phyloP scores from a whole-genome alignment of 2,113 vertebrate genomes.

The Acrocephalus kingi region DNA sequence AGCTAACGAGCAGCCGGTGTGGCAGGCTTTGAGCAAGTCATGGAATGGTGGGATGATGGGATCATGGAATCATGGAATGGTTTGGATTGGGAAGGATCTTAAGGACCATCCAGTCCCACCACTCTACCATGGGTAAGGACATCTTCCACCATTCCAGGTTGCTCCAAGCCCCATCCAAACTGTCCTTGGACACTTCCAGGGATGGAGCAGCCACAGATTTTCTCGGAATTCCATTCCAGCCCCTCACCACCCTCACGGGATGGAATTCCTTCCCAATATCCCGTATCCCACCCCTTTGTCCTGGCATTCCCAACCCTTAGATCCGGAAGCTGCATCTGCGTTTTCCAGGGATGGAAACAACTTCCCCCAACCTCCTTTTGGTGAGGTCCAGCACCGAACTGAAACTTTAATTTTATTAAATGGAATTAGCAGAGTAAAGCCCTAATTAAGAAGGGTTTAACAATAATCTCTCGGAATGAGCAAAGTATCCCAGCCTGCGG shows the following conservation, averaged over 20 bases:
- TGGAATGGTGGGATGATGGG: background rate
- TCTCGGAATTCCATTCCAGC: background rate
- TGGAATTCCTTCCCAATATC: background rate
- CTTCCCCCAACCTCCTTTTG: background rate
- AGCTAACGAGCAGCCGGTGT: fast-evolving
- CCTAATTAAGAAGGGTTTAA: conserved; percentile 1
- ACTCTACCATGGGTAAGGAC: background rate
- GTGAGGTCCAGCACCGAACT: background rate
- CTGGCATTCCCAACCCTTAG: background rate
- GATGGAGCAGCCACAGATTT: fast-evolving
- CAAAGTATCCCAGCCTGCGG: background rate
- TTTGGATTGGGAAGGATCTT: background rate
- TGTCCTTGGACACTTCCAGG: background rate
- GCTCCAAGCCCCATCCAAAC: background rate
- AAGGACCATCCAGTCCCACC: background rate
- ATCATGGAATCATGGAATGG: background rate
- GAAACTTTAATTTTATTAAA: background rate
- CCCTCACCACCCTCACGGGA: fast-evolving
- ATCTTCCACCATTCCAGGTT: background rate
- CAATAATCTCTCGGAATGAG: background rate
- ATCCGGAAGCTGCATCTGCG: background rate
- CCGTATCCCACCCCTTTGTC: background rate
- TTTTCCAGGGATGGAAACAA: background rate
- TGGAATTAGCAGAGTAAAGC: background rate
- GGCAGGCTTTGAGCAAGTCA: background rate